Conservation (phyloP, 2,797 vertebrate species). For the Xerus rutilus region DNA sequence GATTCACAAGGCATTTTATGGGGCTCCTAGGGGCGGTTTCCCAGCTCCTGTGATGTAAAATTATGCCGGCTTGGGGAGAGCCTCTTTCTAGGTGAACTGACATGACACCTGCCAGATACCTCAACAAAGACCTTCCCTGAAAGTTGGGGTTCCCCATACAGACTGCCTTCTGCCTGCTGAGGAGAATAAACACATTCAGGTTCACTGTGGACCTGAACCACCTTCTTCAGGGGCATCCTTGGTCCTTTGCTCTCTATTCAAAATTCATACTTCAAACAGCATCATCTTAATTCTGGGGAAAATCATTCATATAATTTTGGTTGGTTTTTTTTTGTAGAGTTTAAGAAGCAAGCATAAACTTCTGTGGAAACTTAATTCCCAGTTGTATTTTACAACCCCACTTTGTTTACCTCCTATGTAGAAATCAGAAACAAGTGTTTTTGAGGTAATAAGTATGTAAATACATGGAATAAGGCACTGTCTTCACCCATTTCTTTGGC, state of each 20-base stretch:
- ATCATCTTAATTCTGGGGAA: not conserved
- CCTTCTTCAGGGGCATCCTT: not conserved
- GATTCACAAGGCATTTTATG: not conserved
- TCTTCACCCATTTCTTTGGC: not conserved
- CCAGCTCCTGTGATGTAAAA: not conserved
- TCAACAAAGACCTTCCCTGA: not conserved
- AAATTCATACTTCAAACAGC: not conserved
- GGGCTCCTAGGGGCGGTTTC: not conserved
- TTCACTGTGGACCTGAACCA: not conserved
- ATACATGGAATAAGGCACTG: not conserved
- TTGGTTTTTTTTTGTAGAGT: not conserved
- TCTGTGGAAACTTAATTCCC: not conserved
- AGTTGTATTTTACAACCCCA: not conserved
- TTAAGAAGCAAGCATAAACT: constrained; percentile 16
- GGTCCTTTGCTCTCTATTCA: not conserved
- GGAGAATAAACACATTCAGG: not conserved
- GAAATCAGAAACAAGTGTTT: not conserved
- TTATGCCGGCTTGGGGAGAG: not conserved
- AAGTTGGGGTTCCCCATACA: not conserved
- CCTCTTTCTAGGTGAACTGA: not conserved
- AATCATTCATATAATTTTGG: not conserved
- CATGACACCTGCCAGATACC: not conserved
- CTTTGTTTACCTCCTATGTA: not conserved
- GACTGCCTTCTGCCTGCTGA: not conserved
- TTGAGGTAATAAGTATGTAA: not conserved